A percentile compares a stretch with the other conserved stretches of the same genome.
phyloP scores from a whole-genome alignment of 2,888 invertebrate genomes.

The Dicranocentrus wangi region DNA sequence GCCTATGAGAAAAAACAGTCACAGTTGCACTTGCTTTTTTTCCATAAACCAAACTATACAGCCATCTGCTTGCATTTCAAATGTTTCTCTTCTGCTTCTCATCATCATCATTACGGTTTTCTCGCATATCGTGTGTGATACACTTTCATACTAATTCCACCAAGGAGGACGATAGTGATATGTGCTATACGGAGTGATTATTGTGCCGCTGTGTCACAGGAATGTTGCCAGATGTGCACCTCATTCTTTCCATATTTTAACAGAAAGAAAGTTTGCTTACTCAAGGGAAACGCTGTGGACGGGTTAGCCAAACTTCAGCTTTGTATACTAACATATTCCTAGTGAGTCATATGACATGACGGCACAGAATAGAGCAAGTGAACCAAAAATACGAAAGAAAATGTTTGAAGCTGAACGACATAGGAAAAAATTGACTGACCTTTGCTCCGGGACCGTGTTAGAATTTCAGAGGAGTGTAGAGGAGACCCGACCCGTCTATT shows the following conservation, averaged over 20 bases:
- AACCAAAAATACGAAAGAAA: no score
- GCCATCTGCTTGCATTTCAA: slow-evolving; percentile 19
- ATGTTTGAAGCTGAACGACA: no score
- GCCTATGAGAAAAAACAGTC: slow-evolving; percentile 11
- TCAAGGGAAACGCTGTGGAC: not conserved
- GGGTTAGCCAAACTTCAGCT: not conserved
- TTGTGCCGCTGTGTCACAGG: slow-evolving; percentile 5
- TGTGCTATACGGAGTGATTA: not conserved
- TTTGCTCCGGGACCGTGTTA: slow-evolving; percentile 73
- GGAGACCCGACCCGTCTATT: slow-evolving; percentile 73
- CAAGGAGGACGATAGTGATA: not conserved
- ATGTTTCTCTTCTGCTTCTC: slow-evolving; percentile 13
- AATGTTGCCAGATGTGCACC: not conserved
- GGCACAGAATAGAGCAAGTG: not conserved
- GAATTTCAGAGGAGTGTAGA: slow-evolving; percentile 70
- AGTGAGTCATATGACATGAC: not conserved
- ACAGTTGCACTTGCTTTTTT: slow-evolving; percentile 13
- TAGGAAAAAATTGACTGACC: slow-evolving; percentile 71
- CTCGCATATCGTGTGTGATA: not conserved
- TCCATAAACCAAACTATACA: slow-evolving; percentile 1
- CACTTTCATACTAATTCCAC: not conserved
- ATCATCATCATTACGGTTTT: not conserved
- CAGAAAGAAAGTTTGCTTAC: not conserved
- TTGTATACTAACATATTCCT: not conserved
- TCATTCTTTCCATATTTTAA: slow-evolving; percentile 5